Base-by-base conservation (phyloP, 1,140 invertebrate species). In the Laupala kohalensis region DNA sequence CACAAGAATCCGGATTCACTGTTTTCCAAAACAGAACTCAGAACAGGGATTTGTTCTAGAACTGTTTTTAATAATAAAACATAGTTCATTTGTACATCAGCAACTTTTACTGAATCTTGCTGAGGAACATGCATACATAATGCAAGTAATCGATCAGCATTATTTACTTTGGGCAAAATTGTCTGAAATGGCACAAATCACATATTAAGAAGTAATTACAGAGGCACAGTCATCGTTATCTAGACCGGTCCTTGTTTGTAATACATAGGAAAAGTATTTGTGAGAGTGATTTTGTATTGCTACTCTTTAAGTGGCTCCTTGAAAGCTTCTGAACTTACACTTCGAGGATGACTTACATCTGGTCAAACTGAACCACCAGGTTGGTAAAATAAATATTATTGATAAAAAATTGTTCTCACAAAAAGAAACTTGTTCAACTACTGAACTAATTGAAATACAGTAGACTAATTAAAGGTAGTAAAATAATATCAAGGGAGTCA, bases 61-160 rank as follows among this genome's bases (percentile, higher is more conserved):
- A 88, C 87, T 68, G 89, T 88, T 81, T 96, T 96, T 37, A 97
- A 79, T 6, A 89, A 81, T 4, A 97, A 83, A 4, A 90, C 82
- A 76, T 92, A 90, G 77, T 93, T 93, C 28, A 95, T 83, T 79
- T 93, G 90, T 25, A 86, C 86, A 77, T 95, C 92, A 1, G 87
- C 87, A 65, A 81, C 82, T 64, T 84, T 78, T 25, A 84, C 79
- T 70, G 84, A 86, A 25, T 88, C 86, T 73, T 87, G 82, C 71
- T 86, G 83, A 3, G 83, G 82, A 19, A 83, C 79, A 73, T 86
- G 84, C 66, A 85, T 81, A 75, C 87, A 85, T 4, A 87, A 76
- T 24, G 84, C 83, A 3, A 90, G 75, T 2, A 90, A 77, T 70
- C 86, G 83, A 76, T 90, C 88, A 5, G 87, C 81, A 71, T 89